phyloP scores from a whole-genome alignment of 2,113 vertebrate genomes.

The Ochotona curzoniae region DNA sequence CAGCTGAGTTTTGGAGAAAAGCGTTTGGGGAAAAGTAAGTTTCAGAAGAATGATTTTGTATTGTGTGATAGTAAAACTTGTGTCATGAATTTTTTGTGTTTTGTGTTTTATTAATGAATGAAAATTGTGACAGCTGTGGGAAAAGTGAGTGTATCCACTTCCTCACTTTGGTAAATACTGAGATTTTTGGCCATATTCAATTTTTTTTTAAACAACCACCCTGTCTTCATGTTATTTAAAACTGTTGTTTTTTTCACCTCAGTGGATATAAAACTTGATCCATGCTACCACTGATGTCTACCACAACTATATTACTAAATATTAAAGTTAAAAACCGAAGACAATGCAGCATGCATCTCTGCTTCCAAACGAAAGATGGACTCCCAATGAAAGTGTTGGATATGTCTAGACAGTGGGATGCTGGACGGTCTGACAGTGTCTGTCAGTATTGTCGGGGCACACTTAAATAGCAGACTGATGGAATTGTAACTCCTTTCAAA shows the following conservation, averaged over 20 bases:
- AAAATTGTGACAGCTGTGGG: neutral
- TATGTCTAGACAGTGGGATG: too few relatives aligned
- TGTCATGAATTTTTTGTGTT: neutral
- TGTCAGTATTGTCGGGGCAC: too few relatives aligned
- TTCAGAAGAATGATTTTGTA: slow-evolving; percentile 33
- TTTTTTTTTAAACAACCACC: too few relatives aligned
- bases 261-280: slow-evolving; percentile 24
- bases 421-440: too few relatives aligned
- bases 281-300: neutral
- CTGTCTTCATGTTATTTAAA: slow-evolving; percentile 59
- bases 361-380: too few relatives aligned
- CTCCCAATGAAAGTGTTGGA: too few relatives aligned
- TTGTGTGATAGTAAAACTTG: slow-evolving; percentile 11
- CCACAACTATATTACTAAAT: slow-evolving; percentile 56
- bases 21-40: slow-evolving; percentile 99
- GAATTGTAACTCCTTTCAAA: too few relatives aligned
- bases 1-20: slow-evolving; percentile 98
- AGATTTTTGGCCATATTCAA: too few relatives aligned
- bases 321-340: slow-evolving; percentile 62
- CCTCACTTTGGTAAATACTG: neutral
- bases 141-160: neutral
- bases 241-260: slow-evolving; percentile 61
- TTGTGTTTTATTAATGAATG: slow-evolving; percentile 14
- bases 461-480: too few relatives aligned
- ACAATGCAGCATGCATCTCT: too few relatives aligned